Evolutionary conservation across 2,888 invertebrate genomes (phyloP).

Genomic region (Tortricodes alternella): DNA sequence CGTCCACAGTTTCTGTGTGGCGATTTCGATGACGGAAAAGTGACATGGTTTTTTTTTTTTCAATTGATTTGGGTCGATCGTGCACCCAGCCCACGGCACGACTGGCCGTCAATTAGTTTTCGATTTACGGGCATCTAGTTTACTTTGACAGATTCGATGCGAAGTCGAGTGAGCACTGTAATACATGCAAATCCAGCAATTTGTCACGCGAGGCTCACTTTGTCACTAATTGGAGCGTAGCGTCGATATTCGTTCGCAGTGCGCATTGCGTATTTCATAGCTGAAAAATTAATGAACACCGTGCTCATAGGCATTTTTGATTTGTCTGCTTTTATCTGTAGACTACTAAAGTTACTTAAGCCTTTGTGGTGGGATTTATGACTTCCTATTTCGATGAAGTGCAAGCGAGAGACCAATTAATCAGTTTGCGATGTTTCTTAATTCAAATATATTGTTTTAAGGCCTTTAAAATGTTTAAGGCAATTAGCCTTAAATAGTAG

Average conservation of each 20-base stretch:
- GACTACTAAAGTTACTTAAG: too few species aligned
- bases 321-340: too few species aligned
- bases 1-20: neutral
- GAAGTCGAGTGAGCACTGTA: constrained; percentile 10
- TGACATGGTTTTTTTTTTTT: constrained; percentile 21
- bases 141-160: constrained; percentile 21
- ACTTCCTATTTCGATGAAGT: too few species aligned
- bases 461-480: too few species aligned
- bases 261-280: constrained; percentile 61
- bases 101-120: constrained; percentile 53
- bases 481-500: too few species aligned
- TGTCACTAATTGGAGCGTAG: constrained; percentile 59
- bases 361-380: too few species aligned
- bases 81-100: neutral
- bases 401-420: too few species aligned
- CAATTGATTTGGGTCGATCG: constrained; percentile 7
- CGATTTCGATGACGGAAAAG: constrained; percentile 1
- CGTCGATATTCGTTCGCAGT: constrained; percentile 58
- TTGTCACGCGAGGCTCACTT: constrained; percentile 44
- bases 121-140: constrained; percentile 38
- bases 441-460: too few species aligned
- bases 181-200: constrained; percentile 37
- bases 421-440: too few species aligned
- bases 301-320: neutral
- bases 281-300: constrained; percentile 35